Conservation (phyloP, 2,797 vertebrate species). For the Falco berigora region DNA sequence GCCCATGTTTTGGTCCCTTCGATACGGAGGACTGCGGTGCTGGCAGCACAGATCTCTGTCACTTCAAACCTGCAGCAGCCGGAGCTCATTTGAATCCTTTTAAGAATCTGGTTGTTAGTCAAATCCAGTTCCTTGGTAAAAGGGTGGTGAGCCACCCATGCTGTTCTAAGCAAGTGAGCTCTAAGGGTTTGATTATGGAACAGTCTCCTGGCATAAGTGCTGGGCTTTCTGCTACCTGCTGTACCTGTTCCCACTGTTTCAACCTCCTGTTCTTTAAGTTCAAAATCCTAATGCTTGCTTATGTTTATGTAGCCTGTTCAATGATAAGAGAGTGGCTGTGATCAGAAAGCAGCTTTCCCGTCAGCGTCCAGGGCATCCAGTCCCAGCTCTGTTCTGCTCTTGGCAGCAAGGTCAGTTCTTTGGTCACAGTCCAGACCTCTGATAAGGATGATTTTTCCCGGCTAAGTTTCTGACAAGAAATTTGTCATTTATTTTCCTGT, state of each 20-base stretch:
- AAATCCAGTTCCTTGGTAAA: neutral
- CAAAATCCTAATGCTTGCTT: neutral
- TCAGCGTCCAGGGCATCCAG: neutral
- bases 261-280: neutral
- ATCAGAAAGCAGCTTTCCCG: neutral
- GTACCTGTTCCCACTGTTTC: conserved; percentile 23
- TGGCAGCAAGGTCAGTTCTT: neutral
- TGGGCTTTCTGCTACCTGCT: conserved; percentile 27
- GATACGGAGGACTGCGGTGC: neutral
- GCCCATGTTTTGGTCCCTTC: neutral
- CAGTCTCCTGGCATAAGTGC: neutral
- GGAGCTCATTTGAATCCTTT: neutral
- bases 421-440: neutral
- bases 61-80: neutral
- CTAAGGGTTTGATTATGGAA: conserved; percentile 4
- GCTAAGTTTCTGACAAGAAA: neutral
- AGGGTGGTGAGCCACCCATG: conserved; percentile 21
- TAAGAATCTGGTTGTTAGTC: conserved; percentile 9
- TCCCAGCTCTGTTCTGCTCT: neutral
- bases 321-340: neutral
- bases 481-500: neutral
- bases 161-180: conserved; percentile 23
- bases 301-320: neutral
- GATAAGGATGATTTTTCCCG: neutral
- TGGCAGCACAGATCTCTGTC: neutral